These are phyloP conservation scores for Hydropsyche betteni DNA, from an alignment of 2,888 invertebrate species.

Conservation along the genomic window DNA sequence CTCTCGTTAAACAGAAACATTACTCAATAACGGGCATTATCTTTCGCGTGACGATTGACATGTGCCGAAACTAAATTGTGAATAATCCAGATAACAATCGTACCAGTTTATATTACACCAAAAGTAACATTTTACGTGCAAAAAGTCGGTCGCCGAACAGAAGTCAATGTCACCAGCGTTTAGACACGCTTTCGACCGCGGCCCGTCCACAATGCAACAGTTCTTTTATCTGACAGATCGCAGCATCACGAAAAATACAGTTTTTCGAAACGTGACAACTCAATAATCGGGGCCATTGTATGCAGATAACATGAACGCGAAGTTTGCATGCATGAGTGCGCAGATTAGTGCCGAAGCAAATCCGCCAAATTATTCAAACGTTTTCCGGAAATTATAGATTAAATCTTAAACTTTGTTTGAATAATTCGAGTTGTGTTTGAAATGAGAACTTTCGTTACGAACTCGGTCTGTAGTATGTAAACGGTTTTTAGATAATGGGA, in stretches of 20 bases:
- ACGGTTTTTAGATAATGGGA: too few relatives aligned
- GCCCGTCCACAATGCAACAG: slow-evolving; percentile 7
- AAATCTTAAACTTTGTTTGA: too few relatives aligned
- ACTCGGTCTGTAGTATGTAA: too few relatives aligned
- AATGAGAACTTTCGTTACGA: too few relatives aligned
- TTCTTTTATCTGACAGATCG: slow-evolving; percentile 18
- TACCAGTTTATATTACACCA: neutral
- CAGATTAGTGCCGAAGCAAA: too few relatives aligned
- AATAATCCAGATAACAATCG: slow-evolving; percentile 17
- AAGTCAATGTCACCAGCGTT: slow-evolving; percentile 18
- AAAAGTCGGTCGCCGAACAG: slow-evolving; percentile 29
- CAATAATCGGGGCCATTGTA: neutral
- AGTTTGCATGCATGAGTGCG: too few relatives aligned
- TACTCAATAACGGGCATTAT: too few relatives aligned
- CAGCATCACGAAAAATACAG: slow-evolving; percentile 23
- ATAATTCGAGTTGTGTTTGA: too few relatives aligned
- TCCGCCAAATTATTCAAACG: too few relatives aligned
- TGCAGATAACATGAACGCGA: neutral
- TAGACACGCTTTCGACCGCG: slow-evolving; percentile 28
- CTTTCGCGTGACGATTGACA: too few relatives aligned
- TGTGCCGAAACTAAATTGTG: neutral
- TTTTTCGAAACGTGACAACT: slow-evolving; percentile 21
- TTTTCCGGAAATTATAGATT: too few relatives aligned
- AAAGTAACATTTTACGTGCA: neutral
- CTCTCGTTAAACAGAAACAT: too few relatives aligned